Conservation (phyloP, 37 sponge, comb jelly and placozoan species). For the Axinella damicornis region DNA sequence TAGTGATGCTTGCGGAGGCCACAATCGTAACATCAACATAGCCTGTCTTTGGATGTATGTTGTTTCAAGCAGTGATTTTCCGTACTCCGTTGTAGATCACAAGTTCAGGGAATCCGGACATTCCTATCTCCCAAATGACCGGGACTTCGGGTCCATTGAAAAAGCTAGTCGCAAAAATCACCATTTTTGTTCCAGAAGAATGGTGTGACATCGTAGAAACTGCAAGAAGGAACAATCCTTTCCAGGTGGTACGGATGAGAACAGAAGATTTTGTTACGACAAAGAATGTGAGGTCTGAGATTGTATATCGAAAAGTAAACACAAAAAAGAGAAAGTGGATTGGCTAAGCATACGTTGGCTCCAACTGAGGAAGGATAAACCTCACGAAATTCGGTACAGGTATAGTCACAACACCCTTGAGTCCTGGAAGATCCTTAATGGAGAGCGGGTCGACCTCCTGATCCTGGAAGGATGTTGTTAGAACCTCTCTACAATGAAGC, state of each 20-base stretch:
- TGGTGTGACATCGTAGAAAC: slow-evolving; percentile 26
- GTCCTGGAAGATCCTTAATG: slow-evolving; percentile 33
- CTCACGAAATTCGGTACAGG: slow-evolving; percentile 14
- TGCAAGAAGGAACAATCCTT: slow-evolving; percentile 10
- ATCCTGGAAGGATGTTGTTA: background rate
- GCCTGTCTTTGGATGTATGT: slow-evolving; percentile 25
- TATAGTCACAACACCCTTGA: slow-evolving; percentile 37
- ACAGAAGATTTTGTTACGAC: slow-evolving; percentile 9
- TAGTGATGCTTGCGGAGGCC: slow-evolving; percentile 47
- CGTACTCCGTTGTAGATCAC: slow-evolving; percentile 36
- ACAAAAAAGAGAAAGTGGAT: slow-evolving; percentile 17
- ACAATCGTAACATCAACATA: slow-evolving; percentile 40
- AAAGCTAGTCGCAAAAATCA: slow-evolving; percentile 3
- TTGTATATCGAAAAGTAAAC: slow-evolving; percentile 27
- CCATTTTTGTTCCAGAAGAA: slow-evolving; percentile 22
- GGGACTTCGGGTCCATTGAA: slow-evolving; percentile 34
- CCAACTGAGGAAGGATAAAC: slow-evolving; percentile 14
- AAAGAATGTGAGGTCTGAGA: slow-evolving; percentile 1
- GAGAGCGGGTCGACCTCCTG: slow-evolving; percentile 22
- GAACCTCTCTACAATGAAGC: background rate
- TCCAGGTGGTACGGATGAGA: background rate
- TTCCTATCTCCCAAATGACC: slow-evolving; percentile 27
- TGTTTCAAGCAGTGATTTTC: slow-evolving; percentile 11
- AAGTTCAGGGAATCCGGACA: slow-evolving; percentile 47
- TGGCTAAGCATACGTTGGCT: slow-evolving; percentile 46